Percentiles rank a stretch among this genome's conserved stretches.
phyloP scores from a whole-genome alignment of 2,797 vertebrate genomes.

The Cheirogaleus major region DNA sequence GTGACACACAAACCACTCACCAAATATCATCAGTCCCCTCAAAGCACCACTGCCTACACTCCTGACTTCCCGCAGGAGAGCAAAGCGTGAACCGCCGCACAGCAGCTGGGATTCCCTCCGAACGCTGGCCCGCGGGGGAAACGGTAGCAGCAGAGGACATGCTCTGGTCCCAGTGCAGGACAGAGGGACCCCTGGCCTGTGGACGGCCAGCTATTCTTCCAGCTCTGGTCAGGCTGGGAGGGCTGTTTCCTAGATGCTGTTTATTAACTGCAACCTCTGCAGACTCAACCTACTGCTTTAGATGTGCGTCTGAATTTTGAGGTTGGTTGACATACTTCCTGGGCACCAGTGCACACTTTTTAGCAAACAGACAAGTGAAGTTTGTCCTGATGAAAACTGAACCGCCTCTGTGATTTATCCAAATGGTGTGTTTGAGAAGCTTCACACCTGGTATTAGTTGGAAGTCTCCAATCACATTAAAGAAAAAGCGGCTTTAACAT shows the following conservation, averaged over 20 bases:
- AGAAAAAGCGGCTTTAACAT: not conserved
- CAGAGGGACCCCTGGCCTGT: accelerated
- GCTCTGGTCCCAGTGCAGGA: accelerated
- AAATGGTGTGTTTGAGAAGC: not conserved
- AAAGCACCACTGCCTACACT: no score
- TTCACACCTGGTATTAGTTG: no score
- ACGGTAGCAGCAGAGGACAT: accelerated
- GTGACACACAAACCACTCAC: not conserved
- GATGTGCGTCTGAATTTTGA: not conserved
- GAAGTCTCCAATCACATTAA: not conserved
- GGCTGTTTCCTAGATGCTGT: not conserved
- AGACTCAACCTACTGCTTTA: not conserved
- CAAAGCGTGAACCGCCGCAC: accelerated
- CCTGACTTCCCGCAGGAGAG: not conserved
- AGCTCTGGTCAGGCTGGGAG: no score
- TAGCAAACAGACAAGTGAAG: not conserved
- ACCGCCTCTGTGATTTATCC: accelerated
- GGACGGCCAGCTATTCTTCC: accelerated
- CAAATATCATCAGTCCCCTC: not conserved
- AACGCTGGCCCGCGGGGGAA: accelerated
- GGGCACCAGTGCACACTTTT: accelerated
- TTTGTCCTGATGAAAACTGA: not conserved
- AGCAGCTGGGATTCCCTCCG: not conserved
- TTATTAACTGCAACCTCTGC: not conserved
- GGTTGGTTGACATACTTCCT: not conserved